Conservation (phyloP, 2,888 invertebrate genomes). For the Helicoverpa assulta region DNA sequence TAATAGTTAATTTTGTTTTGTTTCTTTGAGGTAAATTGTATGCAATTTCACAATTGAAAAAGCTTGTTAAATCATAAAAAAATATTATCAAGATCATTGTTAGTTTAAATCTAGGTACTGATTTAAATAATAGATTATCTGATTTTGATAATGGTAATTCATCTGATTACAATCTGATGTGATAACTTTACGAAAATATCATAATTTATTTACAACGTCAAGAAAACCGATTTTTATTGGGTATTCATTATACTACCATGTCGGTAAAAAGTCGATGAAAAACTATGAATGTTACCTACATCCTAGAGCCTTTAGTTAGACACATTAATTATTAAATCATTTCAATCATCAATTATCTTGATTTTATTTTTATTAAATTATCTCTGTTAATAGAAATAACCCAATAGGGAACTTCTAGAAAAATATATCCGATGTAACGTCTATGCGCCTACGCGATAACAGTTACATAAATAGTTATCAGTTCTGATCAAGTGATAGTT, state of each 20-base stretch:
- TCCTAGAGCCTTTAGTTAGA: too few relatives aligned
- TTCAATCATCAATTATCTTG: too few relatives aligned
- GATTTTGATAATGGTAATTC: slow-evolving; percentile 12
- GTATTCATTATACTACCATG: too few relatives aligned
- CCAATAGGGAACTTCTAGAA: too few relatives aligned
- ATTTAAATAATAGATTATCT: slow-evolving; percentile 7
- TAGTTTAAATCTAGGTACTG: slow-evolving; percentile 7
- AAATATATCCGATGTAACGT: too few relatives aligned
- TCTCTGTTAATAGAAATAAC: not conserved
- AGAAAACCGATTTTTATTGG: too few relatives aligned
- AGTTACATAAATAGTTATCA: slow-evolving; percentile 55
- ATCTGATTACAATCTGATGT: not conserved
- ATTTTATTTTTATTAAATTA: too few relatives aligned
- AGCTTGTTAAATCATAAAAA: slow-evolving; percentile 7
- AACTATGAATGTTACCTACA: too few relatives aligned
- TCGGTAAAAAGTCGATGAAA: too few relatives aligned
- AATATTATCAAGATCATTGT: slow-evolving; percentile 17
- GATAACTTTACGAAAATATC: too few relatives aligned
- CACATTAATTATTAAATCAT: too few relatives aligned
- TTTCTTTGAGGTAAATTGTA: not conserved
- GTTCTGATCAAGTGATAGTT: slow-evolving; percentile 60
- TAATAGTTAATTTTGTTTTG: slow-evolving; percentile 4
- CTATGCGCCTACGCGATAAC: slow-evolving; percentile 23
- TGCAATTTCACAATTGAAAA: slow-evolving; percentile 14
- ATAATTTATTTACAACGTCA: too few relatives aligned